These are phyloP conservation scores for Scalopus aquaticus DNA, from an alignment of 2,113 vertebrate genomes.

Conservation along the genomic window DNA sequence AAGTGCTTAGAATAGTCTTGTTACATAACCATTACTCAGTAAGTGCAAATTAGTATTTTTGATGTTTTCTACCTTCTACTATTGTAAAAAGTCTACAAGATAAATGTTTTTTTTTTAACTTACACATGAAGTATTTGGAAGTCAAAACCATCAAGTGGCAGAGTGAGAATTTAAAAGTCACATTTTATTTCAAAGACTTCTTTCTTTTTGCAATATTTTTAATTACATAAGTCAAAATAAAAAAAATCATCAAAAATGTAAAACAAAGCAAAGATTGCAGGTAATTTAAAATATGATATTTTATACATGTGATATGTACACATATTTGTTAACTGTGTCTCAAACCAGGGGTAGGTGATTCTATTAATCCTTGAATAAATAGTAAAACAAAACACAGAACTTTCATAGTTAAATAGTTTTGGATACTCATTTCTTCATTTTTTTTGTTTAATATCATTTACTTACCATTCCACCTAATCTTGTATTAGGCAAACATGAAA, in stretches of 20 bases:
- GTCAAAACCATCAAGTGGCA: not conserved
- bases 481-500: not conserved
- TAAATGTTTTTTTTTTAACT: not conserved
- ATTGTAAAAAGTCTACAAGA: not conserved
- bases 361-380: not conserved
- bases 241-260: not conserved
- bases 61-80: not conserved
- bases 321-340: not conserved
- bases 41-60: not conserved
- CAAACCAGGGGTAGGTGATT: not conserved
- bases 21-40: not conserved
- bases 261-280: not conserved
- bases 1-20: not conserved
- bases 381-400: not conserved
- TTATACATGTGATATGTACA: not conserved
- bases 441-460: not conserved
- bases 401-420: not conserved
- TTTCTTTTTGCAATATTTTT: not conserved
- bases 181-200: not conserved
- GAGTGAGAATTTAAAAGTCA: not conserved
- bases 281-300: not conserved
- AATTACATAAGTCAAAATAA: not conserved
- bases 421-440: not conserved
- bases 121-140: not conserved
- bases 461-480: not conserved